Base-by-base conservation (phyloP, 2,797 vertebrate species). In the Cuculus canorus region DNA sequence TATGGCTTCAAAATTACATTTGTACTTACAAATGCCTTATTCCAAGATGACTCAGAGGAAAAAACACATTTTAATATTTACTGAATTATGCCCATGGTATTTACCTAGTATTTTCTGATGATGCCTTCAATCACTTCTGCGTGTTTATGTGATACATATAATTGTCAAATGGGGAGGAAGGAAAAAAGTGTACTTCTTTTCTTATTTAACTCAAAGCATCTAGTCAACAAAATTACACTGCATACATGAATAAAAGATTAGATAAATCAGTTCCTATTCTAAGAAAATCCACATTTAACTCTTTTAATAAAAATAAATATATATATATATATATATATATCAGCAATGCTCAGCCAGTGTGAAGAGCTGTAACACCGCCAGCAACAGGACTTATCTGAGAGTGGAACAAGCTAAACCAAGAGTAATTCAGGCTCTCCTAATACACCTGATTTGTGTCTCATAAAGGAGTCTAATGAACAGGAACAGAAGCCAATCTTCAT, bases 401-500 rank as follows among this genome's bases (percentile, higher is more conserved):
- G 33, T 7, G 78, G 52, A 83, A 78, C 7, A 56, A 80, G 28
- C 16, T 68, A 59, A 91, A 68, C 5, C 12, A 77, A 53, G 32
- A 92, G 77, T 39, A 53, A 70, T 28, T 57, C 45, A 53, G 41
- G 48, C n/a, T 81, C 39, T 56, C 27, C 25, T 43, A 50, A 82
- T 7, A 35, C 50, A 48, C 16, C 63, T 35, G n/a, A 61, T 79
- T 75, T 61, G 50, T 56, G n/a, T 24, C 41, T 83, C 65, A 53
- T 35, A 32, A 61, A 81, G 37, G 30, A 35, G 54, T 37, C 39
- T 33, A 56, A 73, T 24, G 17, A 75, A n/a, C 45, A 69, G 30
- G 30, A 92, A 35, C 5, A 64, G 75, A 86, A 56, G 54, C 23
- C 56, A 69, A 9, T 0, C 17, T 15, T 21, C 0, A 0, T 10